phyloP scores from a whole-genome alignment of 2,113 vertebrate genomes.

The Edolisoma coerulescens region DNA sequence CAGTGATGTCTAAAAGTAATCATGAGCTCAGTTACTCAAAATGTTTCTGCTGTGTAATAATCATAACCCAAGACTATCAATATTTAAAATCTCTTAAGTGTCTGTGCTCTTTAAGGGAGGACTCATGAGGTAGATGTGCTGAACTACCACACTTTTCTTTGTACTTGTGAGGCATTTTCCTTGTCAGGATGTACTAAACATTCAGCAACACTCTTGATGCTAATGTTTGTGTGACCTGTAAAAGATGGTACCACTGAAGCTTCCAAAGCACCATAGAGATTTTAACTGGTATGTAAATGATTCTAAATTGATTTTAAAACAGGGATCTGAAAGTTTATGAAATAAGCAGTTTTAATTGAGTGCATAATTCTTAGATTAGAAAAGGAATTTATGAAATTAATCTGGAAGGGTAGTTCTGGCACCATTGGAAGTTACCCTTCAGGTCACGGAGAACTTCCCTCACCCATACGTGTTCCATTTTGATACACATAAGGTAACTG shows the following conservation, averaged over 20 bases:
- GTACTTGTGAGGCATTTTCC: not conserved
- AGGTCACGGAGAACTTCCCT: fast-evolving
- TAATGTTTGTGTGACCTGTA: not conserved
- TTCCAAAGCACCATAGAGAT: not conserved
- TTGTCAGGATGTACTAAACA: not conserved
- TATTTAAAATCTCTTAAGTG: not conserved
- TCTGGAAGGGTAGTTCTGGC: not conserved
- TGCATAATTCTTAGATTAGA: not conserved
- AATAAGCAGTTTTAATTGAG: not conserved
- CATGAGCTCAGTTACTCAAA: not conserved
- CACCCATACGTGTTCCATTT: fast-evolving
- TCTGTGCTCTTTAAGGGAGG: not conserved
- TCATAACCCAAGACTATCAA: not conserved
- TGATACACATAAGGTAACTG: not conserved
- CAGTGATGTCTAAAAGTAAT: not conserved
- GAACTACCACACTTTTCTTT: not conserved
- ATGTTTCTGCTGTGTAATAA: not conserved
- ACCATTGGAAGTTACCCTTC: not conserved
- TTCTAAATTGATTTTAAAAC: not conserved
- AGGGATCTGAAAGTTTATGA: not conserved
- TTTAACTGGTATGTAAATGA: not conserved
- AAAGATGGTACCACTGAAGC: not conserved
- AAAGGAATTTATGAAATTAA: not conserved
- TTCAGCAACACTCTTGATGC: not conserved
- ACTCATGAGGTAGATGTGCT: not conserved